A percentile compares a stretch with the other conserved stretches of the same genome.
phyloP scores from a whole-genome alignment of 1,140 invertebrate genomes.

The Philotrypesis tridentata region DNA sequence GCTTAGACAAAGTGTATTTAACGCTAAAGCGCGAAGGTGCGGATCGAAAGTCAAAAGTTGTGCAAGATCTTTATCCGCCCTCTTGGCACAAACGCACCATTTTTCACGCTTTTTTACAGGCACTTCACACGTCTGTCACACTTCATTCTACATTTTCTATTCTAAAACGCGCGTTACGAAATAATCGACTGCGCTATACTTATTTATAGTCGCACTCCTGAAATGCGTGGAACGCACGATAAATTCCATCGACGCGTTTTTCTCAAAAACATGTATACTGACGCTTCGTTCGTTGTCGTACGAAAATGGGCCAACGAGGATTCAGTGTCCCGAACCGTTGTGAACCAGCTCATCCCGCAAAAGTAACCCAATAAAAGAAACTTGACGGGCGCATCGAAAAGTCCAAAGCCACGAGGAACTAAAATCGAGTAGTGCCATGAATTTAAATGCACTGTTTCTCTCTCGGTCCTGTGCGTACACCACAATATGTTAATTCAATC shows the following conservation, averaged over 20 bases:
- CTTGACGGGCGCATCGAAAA: neutral
- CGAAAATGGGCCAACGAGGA: neutral
- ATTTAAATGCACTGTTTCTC: neutral
- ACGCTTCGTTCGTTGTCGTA: neutral
- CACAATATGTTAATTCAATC: neutral
- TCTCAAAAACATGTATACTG: neutral
- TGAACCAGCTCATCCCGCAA: neutral
- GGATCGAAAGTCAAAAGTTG: constrained; percentile 12
- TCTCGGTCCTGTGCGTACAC: no score
- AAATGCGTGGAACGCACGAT: neutral
- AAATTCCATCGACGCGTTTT: neutral
- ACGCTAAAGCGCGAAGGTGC: neutral
- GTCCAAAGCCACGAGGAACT: neutral
- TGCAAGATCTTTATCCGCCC: neutral
- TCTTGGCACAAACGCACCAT: neutral
- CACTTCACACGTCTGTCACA: constrained; percentile 9
- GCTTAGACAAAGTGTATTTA: neutral
- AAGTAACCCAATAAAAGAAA: neutral
- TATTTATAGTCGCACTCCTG: neutral
- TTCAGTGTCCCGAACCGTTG: no score
- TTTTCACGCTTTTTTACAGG: neutral
- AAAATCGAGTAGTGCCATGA: neutral
- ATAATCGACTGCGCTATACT: neutral
- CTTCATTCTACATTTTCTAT: neutral
- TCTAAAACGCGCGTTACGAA: neutral